Evolutionary conservation across 2,113 vertebrate species (phyloP), one percentile per base, ranked within the genome.

Genomic region (human): DNA sequence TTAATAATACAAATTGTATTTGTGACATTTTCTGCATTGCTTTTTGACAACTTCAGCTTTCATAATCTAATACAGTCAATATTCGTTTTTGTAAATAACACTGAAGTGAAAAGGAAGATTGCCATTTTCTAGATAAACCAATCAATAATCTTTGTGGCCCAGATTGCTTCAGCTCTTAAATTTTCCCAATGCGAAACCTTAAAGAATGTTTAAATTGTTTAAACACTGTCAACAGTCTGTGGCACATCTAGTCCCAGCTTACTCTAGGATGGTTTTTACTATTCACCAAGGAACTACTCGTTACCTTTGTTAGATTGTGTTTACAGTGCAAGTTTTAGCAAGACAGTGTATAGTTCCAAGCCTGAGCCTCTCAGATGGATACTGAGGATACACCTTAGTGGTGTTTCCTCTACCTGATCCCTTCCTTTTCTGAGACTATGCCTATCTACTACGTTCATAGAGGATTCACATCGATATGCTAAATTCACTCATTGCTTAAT

Each of bases 1-100:
- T 82, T 89, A 95, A 68, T 83, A 73, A 79, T 94, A 40, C 23
- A 94, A 68, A 92, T 93, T 80, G 17, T 55, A 75, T 96, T 85
- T 90, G 38, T 64, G 64, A 89, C n/a, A 70, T 10, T 66, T 35
- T 90, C 14, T 64, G 23, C 16, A 79, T 78, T 43, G 57, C 40
- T 45, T 83, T 23, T 0, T 83, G 61, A 52, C 43, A 92, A 43
- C 59, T 25, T 35, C 23, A 20, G 68, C 75, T 86, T 94, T 8
- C 22, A 6, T 90, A 82, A 82, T 86, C 61, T 89, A 86, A 92
- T 64, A 75, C 23, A 80, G 14, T 84, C 27, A 64, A 8, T 5
- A 59, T 95, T 90, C 22, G 45, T 89, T 90, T 89, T 32, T 32
- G 32, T 92, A 89, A 89, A 90, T 84, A 87, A 45, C 70, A 93